Evolutionary conservation across 2,113 vertebrate species (phyloP), one percentile per base, ranked within the genome.

Genomic region (Gymnobelideus leadbeateri): DNA sequence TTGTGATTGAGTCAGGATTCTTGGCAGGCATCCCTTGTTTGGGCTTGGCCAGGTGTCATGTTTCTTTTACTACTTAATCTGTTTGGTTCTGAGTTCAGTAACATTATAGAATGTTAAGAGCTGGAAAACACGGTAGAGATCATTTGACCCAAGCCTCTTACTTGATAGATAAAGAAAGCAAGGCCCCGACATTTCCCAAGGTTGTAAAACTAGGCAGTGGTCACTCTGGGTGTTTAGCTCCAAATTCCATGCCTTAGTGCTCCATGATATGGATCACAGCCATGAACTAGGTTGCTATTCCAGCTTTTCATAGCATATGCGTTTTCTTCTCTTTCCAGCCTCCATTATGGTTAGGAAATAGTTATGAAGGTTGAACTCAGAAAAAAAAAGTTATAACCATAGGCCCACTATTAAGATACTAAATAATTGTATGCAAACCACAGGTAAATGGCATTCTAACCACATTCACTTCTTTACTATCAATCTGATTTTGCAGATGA

Each of bases 51-150:
- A 91, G 1, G 7, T 53, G 43, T 68, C 6, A 84, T 47, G n/a
- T 93, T 95, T 96, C 92, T 19, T 24, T 14, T 5, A n/a, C 23
- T 91, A 89, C 11, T 94, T 26, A 68, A 94, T 89, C 52, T 52
- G 9, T 91, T 94, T 52, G n/a, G 9, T 84, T 28, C 28, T 92
- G 21, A 68, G 8, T 0, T 55, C 5, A 43, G 68, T 84, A 84
- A 84, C 68, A 23, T 43, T 84, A 84, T 84, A 84, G n/a, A 84
- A 84, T 84, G n/a, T 19, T 84, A 84, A 84, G n/a, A 84, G 68
- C 68, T 43, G n/a, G 68, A 84, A 84, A 84, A 84, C 68, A 43
- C n/a, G 7, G 19, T 43, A 6, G n/a, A 84, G n/a, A 84, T 84
- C 68, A 84, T 43, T 43, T 84, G 37, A 19, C 3, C 68, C 68